Percentiles rank a stretch among this genome's conserved stretches.
Conservation (phyloP, 2,113 vertebrate genomes). For the Electrona antarctica region DNA sequence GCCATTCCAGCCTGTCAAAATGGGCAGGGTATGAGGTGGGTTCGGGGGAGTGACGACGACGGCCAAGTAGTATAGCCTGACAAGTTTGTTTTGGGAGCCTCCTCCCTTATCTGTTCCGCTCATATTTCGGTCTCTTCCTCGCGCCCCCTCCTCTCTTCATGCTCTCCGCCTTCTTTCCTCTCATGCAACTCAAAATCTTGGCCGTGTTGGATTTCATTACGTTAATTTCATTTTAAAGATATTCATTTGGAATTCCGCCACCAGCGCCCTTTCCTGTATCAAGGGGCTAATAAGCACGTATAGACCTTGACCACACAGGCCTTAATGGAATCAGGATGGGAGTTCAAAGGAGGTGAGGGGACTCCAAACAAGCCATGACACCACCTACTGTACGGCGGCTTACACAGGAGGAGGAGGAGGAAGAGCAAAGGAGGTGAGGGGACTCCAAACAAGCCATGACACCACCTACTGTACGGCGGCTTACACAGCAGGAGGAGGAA, state of each 20-base stretch:
- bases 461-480: slow-evolving; percentile 61
- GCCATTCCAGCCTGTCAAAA: no score
- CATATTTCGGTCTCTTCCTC: no score
- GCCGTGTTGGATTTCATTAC: slow-evolving; percentile 31
- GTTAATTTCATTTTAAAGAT: no score
- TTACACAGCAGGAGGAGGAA: slow-evolving; percentile 29
- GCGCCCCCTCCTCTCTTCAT: not conserved
- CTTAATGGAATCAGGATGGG: slow-evolving; percentile 60
- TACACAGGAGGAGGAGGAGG: slow-evolving; percentile 31
- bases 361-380: slow-evolving; percentile 52
- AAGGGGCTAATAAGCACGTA: slow-evolving; percentile 60
- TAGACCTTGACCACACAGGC: slow-evolving; percentile 52
- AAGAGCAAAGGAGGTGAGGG: slow-evolving; percentile 52
- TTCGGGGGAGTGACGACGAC: no score
- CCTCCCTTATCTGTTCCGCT: not conserved
- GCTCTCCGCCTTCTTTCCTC: slow-evolving; percentile 3
- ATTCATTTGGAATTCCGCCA: slow-evolving; percentile 56
- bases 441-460: slow-evolving; percentile 50
- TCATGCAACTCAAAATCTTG: not conserved
- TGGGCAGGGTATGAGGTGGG: no score
- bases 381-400: slow-evolving; percentile 60
- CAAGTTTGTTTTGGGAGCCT: no score
- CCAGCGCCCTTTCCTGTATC: slow-evolving; percentile 3
- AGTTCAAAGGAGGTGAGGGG: slow-evolving; percentile 51
- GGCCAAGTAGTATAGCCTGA: no score